These are phyloP conservation scores for Meandrina meandrites DNA, from an alignment of 92 coral and sea anemone genomes.

Conservation along the genomic window DNA sequence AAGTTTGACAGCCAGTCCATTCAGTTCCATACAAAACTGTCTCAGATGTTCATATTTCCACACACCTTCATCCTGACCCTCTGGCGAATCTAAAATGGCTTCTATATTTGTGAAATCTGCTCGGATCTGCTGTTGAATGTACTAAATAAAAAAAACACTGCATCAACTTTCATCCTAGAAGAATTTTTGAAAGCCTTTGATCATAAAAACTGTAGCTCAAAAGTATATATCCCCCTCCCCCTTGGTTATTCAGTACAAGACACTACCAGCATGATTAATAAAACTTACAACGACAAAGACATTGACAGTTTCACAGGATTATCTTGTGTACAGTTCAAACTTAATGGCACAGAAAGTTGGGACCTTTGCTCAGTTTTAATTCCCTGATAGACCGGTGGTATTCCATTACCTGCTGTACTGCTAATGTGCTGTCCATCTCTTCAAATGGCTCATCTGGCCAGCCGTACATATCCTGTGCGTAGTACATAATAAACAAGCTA, in stretches of 20 bases:
- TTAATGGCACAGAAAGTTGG: no score
- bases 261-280: no score
- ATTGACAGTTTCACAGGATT: no score
- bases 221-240: no score
- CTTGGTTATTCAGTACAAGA: no score
- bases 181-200: neutral
- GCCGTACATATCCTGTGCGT: conserved; percentile 86
- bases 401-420: conserved; percentile 89
- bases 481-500: neutral
- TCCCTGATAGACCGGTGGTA: neutral
- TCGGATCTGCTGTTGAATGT: conserved; percentile 94
- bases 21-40: conserved; percentile 96
- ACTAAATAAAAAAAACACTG: conserved; percentile 40
- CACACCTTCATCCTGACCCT: conserved; percentile 98
- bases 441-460: conserved; percentile 99
- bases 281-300: no score
- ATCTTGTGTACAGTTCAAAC: no score
- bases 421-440: conserved; percentile 99
- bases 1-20: conserved; percentile 93
- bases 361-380: no score
- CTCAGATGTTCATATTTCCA: conserved; percentile 99
- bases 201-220: neutral
- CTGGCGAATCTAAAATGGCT: conserved; percentile 89
- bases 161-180: neutral
- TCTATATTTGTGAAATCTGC: conserved; percentile 80